phyloP scores from a whole-genome alignment of 2,797 vertebrate genomes.

The Chiropotes sagulatus region DNA sequence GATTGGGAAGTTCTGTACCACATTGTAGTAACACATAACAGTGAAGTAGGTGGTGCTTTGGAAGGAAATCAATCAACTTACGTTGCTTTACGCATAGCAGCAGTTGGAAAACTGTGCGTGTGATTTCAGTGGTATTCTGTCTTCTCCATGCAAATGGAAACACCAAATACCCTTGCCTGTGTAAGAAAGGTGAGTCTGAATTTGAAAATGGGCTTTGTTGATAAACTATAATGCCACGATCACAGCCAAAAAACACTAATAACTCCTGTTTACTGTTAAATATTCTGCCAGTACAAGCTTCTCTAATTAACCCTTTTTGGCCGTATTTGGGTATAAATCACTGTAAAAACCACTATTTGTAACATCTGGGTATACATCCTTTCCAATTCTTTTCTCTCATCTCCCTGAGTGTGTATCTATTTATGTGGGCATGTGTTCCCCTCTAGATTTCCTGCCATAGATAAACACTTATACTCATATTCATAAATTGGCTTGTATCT shows the following conservation, averaged over 20 bases:
- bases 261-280: conserved; percentile 5
- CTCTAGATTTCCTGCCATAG: not conserved
- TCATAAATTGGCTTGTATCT: not conserved
- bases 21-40: not conserved
- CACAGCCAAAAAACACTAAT: not conserved
- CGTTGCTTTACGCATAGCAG: not conserved
- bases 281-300: not conserved
- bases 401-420: not conserved
- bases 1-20: not conserved
- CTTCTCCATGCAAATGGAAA: not conserved
- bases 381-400: not conserved
- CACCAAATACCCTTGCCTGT: not conserved
- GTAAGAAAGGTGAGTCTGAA: not conserved
- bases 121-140: not conserved
- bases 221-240: not conserved
- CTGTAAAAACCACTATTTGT: not conserved
- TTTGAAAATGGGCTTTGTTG: not conserved
- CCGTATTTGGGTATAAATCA: not conserved
- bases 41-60: not conserved
- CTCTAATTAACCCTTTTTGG: not conserved
- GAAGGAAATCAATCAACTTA: conserved; percentile 15
- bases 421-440: not conserved
- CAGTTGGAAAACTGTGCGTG: not conserved
- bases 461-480: not conserved
- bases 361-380: not conserved